Percentiles rank a stretch among this genome's conserved stretches.
phyloP scores from a whole-genome alignment of 1,140 invertebrate species.

The Lordiphosa mommai region DNA sequence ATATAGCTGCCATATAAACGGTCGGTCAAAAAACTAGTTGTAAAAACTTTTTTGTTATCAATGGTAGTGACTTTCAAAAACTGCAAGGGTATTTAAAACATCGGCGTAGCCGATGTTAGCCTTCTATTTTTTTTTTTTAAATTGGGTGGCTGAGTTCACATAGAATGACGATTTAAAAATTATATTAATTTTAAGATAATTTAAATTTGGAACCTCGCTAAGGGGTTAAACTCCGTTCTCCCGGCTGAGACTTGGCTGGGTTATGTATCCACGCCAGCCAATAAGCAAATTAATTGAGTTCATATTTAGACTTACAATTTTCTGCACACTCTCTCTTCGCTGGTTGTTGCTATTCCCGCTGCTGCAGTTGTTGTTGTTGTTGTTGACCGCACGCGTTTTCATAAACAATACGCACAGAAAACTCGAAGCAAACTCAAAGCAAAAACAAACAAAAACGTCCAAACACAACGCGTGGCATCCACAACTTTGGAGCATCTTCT shows the following conservation, averaged over 20 bases:
- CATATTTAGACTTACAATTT: conserved; percentile 29
- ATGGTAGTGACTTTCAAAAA: too few relatives aligned
- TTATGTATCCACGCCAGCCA: conserved; percentile 7
- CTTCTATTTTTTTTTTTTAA: too few relatives aligned
- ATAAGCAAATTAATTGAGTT: conserved; percentile 40
- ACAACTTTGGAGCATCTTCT: conserved; percentile 8
- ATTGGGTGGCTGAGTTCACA: too few relatives aligned
- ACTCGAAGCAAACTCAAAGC: conserved; percentile 41
- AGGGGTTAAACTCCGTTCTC: background rate
- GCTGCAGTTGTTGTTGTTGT: conserved; percentile 41
- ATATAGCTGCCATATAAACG: too few relatives aligned
- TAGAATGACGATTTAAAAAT: too few relatives aligned
- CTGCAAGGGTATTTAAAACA: too few relatives aligned
- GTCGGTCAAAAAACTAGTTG: too few relatives aligned
- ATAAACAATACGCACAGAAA: conserved; percentile 58
- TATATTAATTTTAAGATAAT: too few relatives aligned
- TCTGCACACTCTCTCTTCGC: conserved; percentile 15
- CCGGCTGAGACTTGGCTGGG: conserved; percentile 1
- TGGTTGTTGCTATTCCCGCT: conserved; percentile 26
- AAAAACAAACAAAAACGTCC: conserved; percentile 50
- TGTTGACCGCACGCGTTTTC: conserved; percentile 71
- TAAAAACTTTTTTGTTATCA: too few relatives aligned
- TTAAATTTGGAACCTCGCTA: background rate
- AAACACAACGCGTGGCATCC: conserved; percentile 51
- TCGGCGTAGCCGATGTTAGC: too few relatives aligned